Conservation (phyloP, 2,797 vertebrate species). For the Triplophysa yarkandensis region DNA sequence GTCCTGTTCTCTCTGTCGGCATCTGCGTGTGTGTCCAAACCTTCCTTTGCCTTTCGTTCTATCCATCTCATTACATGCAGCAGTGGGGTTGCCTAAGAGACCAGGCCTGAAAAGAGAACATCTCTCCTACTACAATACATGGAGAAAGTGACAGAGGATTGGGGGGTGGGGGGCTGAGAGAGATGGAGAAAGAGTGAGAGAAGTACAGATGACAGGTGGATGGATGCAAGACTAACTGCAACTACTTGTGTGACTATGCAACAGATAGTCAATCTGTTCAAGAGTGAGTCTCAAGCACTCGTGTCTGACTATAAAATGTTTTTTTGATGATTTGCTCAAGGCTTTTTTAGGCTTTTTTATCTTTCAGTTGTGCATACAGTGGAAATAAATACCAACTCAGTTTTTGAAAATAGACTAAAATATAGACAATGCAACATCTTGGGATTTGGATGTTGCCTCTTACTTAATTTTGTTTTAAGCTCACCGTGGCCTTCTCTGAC, state of each 20-base stretch:
- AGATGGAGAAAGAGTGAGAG: conserved; percentile 47
- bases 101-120: conserved; percentile 80
- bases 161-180: conserved; percentile 56
- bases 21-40: conserved; percentile 52
- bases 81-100: conserved; percentile 84
- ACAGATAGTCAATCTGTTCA: conserved; percentile 46
- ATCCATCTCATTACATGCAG: conserved; percentile 84
- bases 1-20: conserved; percentile 52
- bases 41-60: conserved; percentile 67
- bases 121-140: conserved; percentile 80
- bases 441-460: no score
- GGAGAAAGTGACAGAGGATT: conserved; percentile 77
- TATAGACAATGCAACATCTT: no score
- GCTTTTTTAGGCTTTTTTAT: conserved; percentile 19
- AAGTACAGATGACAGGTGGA: conserved; percentile 62
- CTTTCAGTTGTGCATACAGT: neutral
- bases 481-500: neutral
- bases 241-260: conserved; percentile 44
- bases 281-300: conserved; percentile 40
- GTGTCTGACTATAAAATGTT: conserved; percentile 38
- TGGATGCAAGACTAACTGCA: conserved; percentile 53
- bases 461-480: no score
- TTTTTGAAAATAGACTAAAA: neutral
- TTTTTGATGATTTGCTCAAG: conserved; percentile 8
- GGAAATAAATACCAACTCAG: neutral